Percentiles rank a stretch among this genome's conserved stretches.
phyloP scores from a whole-genome alignment of 2,888 invertebrate species.

The Philaethria dido region DNA sequence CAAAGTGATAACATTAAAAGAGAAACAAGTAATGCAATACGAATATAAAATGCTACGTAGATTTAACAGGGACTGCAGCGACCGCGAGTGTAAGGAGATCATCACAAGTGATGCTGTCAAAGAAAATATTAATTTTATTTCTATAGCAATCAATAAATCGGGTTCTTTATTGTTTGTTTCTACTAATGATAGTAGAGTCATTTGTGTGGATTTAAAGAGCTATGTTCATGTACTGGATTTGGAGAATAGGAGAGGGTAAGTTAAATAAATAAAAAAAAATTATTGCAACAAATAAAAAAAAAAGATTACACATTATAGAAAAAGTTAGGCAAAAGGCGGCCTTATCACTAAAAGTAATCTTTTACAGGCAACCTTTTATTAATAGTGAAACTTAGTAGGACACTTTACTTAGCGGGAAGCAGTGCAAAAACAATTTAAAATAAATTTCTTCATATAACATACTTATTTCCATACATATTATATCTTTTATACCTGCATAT shows the following conservation, averaged over 20 bases:
- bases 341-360: too few relatives aligned
- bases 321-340: too few relatives aligned
- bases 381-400: too few relatives aligned
- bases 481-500: too few relatives aligned
- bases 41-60: constrained; percentile 54
- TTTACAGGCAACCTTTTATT: too few relatives aligned
- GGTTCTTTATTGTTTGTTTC: constrained; percentile 72
- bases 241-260: constrained; percentile 77
- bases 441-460: too few relatives aligned
- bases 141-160: constrained; percentile 70
- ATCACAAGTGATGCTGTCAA: constrained; percentile 62
- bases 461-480: too few relatives aligned
- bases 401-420: too few relatives aligned
- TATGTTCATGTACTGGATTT: constrained; percentile 65
- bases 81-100: constrained; percentile 56
- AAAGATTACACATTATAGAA: too few relatives aligned
- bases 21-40: constrained; percentile 66
- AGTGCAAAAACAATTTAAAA: too few relatives aligned
- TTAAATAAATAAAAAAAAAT: too few relatives aligned
- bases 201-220: constrained; percentile 72
- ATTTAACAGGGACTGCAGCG: constrained; percentile 53
- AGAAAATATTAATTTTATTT: constrained; percentile 61
- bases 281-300: too few relatives aligned
- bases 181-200: constrained; percentile 72
- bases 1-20: constrained; percentile 70